These are phyloP conservation scores for Scleropages formosus DNA, from an alignment of 2,797 vertebrate genomes.

Conservation along the genomic window DNA sequence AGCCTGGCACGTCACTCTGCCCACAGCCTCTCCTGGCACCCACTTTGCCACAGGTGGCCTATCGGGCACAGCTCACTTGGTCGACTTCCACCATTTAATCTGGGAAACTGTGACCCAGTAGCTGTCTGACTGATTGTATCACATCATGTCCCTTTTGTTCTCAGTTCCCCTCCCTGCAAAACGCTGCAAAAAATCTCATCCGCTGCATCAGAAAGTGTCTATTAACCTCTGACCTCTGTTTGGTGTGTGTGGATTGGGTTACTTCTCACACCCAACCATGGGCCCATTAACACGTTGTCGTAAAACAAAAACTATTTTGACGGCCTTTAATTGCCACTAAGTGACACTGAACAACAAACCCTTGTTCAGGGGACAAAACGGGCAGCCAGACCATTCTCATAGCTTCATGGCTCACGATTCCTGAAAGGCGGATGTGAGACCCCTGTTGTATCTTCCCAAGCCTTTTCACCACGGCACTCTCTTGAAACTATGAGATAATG, in stretches of 20 bases:
- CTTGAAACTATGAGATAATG: constrained; percentile 78
- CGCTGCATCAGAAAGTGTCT: constrained; percentile 86
- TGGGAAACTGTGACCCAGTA: constrained; percentile 75
- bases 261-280: constrained; percentile 89
- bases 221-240: constrained; percentile 90
- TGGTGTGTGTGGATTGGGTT: constrained; percentile 80
- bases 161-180: constrained; percentile 77
- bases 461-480: constrained; percentile 54
- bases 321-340: constrained; percentile 91
- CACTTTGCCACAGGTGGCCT: constrained; percentile 75
- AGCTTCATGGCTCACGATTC: constrained; percentile 71
- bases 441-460: constrained; percentile 51
- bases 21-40: constrained; percentile 74
- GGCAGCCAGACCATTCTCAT: constrained; percentile 63
- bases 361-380: constrained; percentile 72
- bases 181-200: constrained; percentile 92
- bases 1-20: constrained; percentile 55
- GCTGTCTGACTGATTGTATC: constrained; percentile 93
- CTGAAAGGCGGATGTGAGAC: constrained; percentile 45
- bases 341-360: constrained; percentile 84
- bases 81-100: constrained; percentile 68
- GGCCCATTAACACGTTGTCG: constrained; percentile 91
- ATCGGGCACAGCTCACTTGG: constrained; percentile 72
- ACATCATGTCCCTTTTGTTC: constrained; percentile 89
- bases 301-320: constrained; percentile 93